Percentiles rank a stretch among this genome's conserved stretches.
phyloP scores from a whole-genome alignment of 1,140 invertebrate genomes.

The Magallana gigas region DNA sequence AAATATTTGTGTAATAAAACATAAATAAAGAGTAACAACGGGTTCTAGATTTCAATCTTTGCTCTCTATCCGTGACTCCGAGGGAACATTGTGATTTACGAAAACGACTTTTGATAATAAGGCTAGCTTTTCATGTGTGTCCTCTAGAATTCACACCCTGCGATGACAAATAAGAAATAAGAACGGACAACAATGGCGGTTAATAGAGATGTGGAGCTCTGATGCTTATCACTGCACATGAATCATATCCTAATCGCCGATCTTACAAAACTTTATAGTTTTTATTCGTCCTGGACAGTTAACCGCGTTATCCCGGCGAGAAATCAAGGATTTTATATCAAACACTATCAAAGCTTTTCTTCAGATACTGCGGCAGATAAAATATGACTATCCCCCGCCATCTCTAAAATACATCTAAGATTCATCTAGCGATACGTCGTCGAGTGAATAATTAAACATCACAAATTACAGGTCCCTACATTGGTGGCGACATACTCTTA shows the following conservation, averaged over 20 bases:
- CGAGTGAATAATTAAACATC: constrained; percentile 26
- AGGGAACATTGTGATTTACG: background rate
- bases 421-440: background rate
- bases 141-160: background rate
- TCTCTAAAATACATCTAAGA: constrained; percentile 34
- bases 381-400: constrained; percentile 3
- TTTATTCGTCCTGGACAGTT: background rate
- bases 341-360: constrained; percentile 1
- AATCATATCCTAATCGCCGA: constrained; percentile 10
- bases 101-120: constrained; percentile 19
- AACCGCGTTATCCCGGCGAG: constrained; percentile 7
- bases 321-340: constrained; percentile 32
- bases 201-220: constrained; percentile 20
- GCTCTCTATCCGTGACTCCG: background rate
- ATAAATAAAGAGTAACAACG: constrained; percentile 24
- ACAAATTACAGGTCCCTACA: background rate
- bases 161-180: constrained; percentile 16
- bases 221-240: constrained; percentile 15
- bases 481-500: background rate
- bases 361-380: constrained; percentile 13
- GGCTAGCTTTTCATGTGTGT: constrained; percentile 11
- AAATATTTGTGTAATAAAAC: constrained; percentile 19
- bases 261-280: constrained; percentile 26
- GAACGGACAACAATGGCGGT: background rate
- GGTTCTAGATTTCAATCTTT: background rate